Base-by-base conservation (phyloP, 2,888 invertebrate species). In the Anoplius nigerrimus region DNA sequence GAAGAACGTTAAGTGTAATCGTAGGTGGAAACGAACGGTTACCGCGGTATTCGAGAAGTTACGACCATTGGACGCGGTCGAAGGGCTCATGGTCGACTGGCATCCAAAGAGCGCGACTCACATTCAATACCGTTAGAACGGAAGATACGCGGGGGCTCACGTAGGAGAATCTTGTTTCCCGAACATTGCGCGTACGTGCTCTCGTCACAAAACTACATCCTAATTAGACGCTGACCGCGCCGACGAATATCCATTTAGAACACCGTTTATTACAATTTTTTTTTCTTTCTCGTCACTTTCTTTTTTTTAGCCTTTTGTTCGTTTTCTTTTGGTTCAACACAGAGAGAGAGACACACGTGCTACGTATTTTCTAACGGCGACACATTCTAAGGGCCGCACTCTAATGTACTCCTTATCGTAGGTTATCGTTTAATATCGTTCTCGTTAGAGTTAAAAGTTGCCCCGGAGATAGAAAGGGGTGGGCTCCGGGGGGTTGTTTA, bases 31-130 rank as follows among this genome's bases (percentile, higher is more conserved):
- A 34, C 34, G 34, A 34, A 34, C n/a, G 24, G 53, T 48, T 66
- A 11, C 46, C 13, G 58, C 15, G 46, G 55, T 43, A 52, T 56
- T 24, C 64, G 52, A 5, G 11, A 21, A 57, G 27, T 53, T n/a
- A 57, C 34, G 77, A 74, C 82, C 78, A 73, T 72, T 74, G 79
- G 79, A 78, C 81, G 81, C 82, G 81, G 85, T 81, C 86, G 82
- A 70, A 73, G 85, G 87, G 88, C 87, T 87, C 85, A 83, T 64
- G 64, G 71, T 75, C 77, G 83, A 84, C 84, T 64, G 65, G 80
- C 82, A 83, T 82, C 81, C 82, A 43, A 68, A 75, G 84, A 75
- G 79, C 79, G 80, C 79, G 68, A 53, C 34, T 34, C 34, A 6
- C 52, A 66, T 67, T 75, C 20, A 56, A 18, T 52, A 59, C 64